Evolutionary conservation across 2,797 vertebrate genomes (phyloP).

Genomic region (Tadarida brasiliensis): DNA sequence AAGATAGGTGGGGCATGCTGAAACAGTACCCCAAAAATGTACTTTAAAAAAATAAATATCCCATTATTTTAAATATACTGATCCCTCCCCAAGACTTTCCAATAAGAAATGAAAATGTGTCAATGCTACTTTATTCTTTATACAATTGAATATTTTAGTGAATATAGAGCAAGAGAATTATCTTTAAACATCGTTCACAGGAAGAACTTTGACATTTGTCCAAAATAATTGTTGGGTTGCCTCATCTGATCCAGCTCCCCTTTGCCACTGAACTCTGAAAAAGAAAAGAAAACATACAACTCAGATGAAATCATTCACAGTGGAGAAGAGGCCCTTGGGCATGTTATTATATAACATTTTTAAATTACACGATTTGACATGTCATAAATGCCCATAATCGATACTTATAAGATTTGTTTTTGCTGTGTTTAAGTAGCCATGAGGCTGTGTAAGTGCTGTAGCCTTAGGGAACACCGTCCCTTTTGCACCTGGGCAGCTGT

Average conservation of each 20-base stretch:
- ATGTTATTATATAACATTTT: background rate
- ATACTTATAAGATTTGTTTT: background rate
- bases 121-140: conserved; percentile 86
- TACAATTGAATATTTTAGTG: conserved; percentile 69
- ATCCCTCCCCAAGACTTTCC: background rate
- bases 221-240: conserved; percentile 20
- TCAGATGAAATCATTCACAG: background rate
- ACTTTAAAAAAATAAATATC: background rate
- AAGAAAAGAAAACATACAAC: conserved; percentile 50
- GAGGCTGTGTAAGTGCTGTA: background rate
- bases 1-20: background rate
- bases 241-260: conserved; percentile 57
- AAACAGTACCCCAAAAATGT: background rate
- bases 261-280: conserved; percentile 83
- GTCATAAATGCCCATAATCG: background rate
- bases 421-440: background rate
- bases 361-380: background rate
- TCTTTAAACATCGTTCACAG: conserved; percentile 57
- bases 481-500: background rate
- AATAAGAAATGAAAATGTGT: conserved; percentile 37
- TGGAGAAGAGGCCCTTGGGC: background rate
- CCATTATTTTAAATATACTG: background rate
- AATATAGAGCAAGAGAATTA: conserved; percentile 44
- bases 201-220: conserved; percentile 70
- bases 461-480: background rate